A percentile compares a stretch with the other conserved stretches of the same genome.
Evolutionary conservation across 1,140 invertebrate genomes (phyloP).

Genomic region (Agrypnia vestita): DNA sequence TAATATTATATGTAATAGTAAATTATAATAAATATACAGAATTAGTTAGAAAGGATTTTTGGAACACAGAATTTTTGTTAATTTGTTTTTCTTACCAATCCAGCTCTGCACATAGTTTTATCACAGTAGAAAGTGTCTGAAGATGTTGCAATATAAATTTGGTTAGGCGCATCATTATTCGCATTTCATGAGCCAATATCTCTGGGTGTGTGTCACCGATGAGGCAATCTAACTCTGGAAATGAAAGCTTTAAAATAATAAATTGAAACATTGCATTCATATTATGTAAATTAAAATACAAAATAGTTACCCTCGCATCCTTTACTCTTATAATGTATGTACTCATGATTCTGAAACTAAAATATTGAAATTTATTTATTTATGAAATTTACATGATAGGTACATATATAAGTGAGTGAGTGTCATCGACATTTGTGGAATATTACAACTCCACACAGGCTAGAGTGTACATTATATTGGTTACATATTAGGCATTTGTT

Average conservation of each 20-base stretch:
- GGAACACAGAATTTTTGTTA: background rate
- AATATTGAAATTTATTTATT: constrained; percentile 47
- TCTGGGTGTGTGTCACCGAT: constrained; percentile 84
- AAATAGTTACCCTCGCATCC: constrained; percentile 80
- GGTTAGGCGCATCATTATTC: constrained; percentile 82
- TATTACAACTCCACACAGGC: no score
- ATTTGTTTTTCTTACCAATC: constrained; percentile 77
- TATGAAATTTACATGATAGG: background rate
- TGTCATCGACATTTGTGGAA: no score
- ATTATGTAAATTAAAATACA: background rate
- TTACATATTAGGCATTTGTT: no score
- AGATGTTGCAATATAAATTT: constrained; percentile 78
- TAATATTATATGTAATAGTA: constrained; percentile 26
- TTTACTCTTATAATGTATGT: constrained; percentile 84
- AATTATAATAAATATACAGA: constrained; percentile 8
- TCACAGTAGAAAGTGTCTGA: constrained; percentile 74
- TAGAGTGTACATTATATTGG: no score
- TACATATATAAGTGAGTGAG: no score
- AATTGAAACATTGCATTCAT: background rate
- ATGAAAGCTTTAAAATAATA: constrained; percentile 38
- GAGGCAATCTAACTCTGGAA: constrained; percentile 82
- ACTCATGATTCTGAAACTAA: constrained; percentile 78
- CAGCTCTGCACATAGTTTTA: constrained; percentile 80
- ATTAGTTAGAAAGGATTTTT: background rate
- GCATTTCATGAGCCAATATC: constrained; percentile 84